Evolutionary conservation across 2,797 vertebrate genomes (phyloP), one percentile per base, ranked within the genome.

Genomic region (Anniella stebbinsi): DNA sequence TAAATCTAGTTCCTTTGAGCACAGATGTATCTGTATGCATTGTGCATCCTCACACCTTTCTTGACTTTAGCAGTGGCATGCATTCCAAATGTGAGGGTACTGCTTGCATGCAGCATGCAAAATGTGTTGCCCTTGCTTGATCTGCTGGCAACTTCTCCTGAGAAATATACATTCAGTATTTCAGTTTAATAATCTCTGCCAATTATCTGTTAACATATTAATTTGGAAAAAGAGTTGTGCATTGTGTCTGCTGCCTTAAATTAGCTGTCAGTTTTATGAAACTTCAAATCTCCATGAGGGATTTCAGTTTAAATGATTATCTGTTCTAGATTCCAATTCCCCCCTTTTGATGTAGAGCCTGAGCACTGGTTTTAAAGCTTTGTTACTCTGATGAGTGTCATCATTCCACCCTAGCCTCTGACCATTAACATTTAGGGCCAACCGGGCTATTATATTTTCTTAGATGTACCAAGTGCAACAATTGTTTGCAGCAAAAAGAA

Each of bases 1-100:
- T 51, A 90, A 75, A 92, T 17, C 9, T 77, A 88, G n/a, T 87
- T 92, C 75, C n/a, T 88, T 93, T 90, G 60, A 17, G 86, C 82
- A 91, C 13, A 0, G 5, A 85, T 23, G 18, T 84, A 90, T 90
- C n/a, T n/a, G 30, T 70, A 67, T 70, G 45, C 60, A 0, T 12
- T 69, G 36, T 89, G 70, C 88, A 93, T 41, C 23, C 51, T 25
- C 54, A 89, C 0, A 85, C 82, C 21, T 12, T 75, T 0, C 67
- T 28, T 84, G 63, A 18, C 0, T 90, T 4, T 81, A 83, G 57
- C 0, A 92, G 84, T 91, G 1, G 0, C 18, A 0, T 63, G 38
- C 72, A 63, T 94, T 92, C n/a, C 4, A 92, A 88, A 78, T 9
- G 33, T 3, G n/a, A 1, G 30, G 45, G 5, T 0, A 1, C 63